Evolutionary conservation across 2,888 invertebrate species (phyloP), one percentile per base, ranked within the genome.

Genomic region (Mycalesis mineus): DNA sequence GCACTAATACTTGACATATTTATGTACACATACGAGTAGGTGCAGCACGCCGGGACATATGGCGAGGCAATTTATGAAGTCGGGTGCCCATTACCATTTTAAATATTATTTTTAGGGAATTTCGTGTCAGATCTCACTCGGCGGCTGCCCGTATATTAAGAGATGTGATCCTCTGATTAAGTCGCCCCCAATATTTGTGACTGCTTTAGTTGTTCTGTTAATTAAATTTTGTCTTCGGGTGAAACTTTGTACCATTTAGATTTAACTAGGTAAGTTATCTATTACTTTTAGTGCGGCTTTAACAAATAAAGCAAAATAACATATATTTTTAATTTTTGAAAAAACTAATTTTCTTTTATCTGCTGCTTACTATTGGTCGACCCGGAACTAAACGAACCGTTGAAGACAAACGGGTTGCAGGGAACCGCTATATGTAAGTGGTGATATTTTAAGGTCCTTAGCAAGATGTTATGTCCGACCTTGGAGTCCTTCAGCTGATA

Each of bases 51-150:
- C 78, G 70, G 80, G 84, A 88, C 89, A 89, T 87, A 89, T 89
- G 89, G 89, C 81, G 83, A 71, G 81, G 82, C 87, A 88, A 89
- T 89, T 89, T 89, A 89, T 89, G 88, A 88, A 86, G 75, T 78
- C 79, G 78, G 78, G 75, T 80, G 71, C 86, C 89, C 89, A 88
- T 89, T 89, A 89, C 88, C 88, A 88, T 88, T 88, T 89, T 89
- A 89, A 89, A 89, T 89, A 89, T 89, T 89, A 89, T 89, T 89
- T 89, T 89, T 89, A 88, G 89, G 89, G 89, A 89, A 88, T 89
- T 86, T 80, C 83, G 87, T 88, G 89, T 89, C 88, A 89, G 88
- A 89, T 89, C 88, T 88, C 89, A 84, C 86, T 89, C 88, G 82
- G 78, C 85, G 82, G 73, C 77, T 75, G 80, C 72, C 81, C 82